Percentiles rank a stretch among this genome's conserved stretches.
phyloP scores from a whole-genome alignment of 2,797 vertebrate genomes.

The Crocodylus rhombifer region DNA sequence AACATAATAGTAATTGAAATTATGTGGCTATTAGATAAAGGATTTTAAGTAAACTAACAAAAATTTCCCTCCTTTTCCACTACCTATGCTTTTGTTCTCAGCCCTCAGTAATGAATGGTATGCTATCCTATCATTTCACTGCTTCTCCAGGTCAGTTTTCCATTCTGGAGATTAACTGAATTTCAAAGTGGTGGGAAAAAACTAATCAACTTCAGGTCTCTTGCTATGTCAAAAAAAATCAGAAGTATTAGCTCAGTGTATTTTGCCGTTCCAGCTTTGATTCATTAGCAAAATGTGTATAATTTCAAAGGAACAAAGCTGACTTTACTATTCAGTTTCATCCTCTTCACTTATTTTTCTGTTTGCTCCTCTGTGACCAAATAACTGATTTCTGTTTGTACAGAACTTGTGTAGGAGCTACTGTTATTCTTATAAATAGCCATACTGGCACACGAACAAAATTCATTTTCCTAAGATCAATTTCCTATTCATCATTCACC shows the following conservation, averaged over 20 bases:
- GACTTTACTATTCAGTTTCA: background rate
- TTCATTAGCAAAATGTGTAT: background rate
- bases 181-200: background rate
- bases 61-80: background rate
- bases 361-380: background rate
- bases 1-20: background rate
- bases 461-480: background rate
- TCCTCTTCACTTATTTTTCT: background rate
- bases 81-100: background rate
- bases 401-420: background rate
- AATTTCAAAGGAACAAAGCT: slow-evolving; percentile 1
- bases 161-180: background rate
- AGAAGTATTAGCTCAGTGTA: background rate
- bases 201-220: background rate
- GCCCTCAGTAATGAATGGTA: background rate
- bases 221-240: background rate
- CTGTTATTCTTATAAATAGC: background rate
- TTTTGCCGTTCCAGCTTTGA: background rate
- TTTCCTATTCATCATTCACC: background rate
- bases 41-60: background rate
- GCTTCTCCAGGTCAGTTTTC: background rate
- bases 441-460: background rate
- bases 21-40: background rate
- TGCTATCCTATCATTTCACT: background rate
- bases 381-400: background rate